A percentile compares a stretch with the other conserved stretches of the same genome.
Conservation (phyloP, 1,140 invertebrate genomes). For the Idris sp. region DNA sequence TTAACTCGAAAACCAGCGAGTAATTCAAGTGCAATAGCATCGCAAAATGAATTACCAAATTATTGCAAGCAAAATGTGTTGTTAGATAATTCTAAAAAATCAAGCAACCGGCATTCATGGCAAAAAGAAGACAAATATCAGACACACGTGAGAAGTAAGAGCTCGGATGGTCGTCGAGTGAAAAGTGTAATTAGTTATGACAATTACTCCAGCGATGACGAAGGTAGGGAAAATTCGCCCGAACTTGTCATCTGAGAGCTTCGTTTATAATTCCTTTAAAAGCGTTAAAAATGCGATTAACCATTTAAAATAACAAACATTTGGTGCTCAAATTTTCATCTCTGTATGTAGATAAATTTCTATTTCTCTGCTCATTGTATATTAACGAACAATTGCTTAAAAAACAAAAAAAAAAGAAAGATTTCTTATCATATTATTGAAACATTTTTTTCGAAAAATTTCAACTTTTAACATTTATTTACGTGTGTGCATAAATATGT, state of each 20-base stretch:
- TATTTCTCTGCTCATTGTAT: constrained; percentile 19
- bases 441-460: no score
- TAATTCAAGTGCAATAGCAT: constrained; percentile 73
- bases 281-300: constrained; percentile 13
- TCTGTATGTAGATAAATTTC: constrained; percentile 25
- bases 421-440: no score
- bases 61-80: constrained; percentile 77
- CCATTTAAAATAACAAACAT: constrained; percentile 15
- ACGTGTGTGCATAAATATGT: no score
- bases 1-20: constrained; percentile 86
- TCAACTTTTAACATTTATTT: no score
- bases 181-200: constrained; percentile 83
- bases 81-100: constrained; percentile 66
- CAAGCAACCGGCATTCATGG: constrained; percentile 64
- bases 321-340: constrained; percentile 3
- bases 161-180: constrained; percentile 74
- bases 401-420: no score
- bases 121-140: constrained; percentile 73
- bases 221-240: constrained; percentile 83
- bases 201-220: constrained; percentile 91
- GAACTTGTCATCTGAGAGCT: constrained; percentile 74
- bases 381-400: constrained; percentile 20
- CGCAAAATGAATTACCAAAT: constrained; percentile 74
- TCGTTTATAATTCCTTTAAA: constrained; percentile 17
- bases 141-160: constrained; percentile 75